Evolutionary conservation across 1,140 invertebrate species (phyloP).

Genomic region (Drosophila orena): DNA sequence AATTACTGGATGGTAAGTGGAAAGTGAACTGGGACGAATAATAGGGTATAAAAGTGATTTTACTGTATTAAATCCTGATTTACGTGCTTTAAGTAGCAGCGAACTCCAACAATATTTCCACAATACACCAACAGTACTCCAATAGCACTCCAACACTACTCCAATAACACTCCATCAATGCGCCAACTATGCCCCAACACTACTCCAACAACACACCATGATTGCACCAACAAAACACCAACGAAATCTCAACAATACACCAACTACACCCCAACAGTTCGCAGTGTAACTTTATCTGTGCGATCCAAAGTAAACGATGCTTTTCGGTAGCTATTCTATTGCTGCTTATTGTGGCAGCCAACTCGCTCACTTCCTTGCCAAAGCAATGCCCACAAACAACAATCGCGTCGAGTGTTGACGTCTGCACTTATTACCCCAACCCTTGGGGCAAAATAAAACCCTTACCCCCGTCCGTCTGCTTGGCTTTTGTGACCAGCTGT

Average conservation of each 20-base stretch:
- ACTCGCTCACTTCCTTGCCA: slow-evolving; percentile 38
- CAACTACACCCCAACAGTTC: too few relatives aligned
- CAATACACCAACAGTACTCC: too few relatives aligned
- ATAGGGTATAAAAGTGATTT: too few relatives aligned
- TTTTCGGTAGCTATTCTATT: slow-evolving; percentile 62
- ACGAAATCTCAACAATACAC: too few relatives aligned
- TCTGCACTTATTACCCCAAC: slow-evolving; percentile 57
- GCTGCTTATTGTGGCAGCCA: slow-evolving; percentile 60
- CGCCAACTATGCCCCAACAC: too few relatives aligned
- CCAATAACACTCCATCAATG: too few relatives aligned
- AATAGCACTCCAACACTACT: too few relatives aligned
- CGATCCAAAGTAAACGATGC: slow-evolving; percentile 76
- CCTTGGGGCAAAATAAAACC: not conserved
- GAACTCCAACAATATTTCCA: too few relatives aligned
- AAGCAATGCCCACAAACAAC: slow-evolving; percentile 26
- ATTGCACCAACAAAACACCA: too few relatives aligned
- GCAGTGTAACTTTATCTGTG: slow-evolving; percentile 39
- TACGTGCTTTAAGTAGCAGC: too few relatives aligned
- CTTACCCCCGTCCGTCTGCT: slow-evolving; percentile 16
- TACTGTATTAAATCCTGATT: too few relatives aligned
- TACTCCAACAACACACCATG: too few relatives aligned
- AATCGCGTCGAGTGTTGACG: slow-evolving; percentile 49
- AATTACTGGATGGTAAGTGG: slow-evolving; percentile 38
- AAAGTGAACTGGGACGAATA: slow-evolving; percentile 8
- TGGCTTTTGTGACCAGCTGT: slow-evolving; percentile 73